Conservation (phyloP, 2,113 vertebrate genomes). For the Pontoporia blainvillei region DNA sequence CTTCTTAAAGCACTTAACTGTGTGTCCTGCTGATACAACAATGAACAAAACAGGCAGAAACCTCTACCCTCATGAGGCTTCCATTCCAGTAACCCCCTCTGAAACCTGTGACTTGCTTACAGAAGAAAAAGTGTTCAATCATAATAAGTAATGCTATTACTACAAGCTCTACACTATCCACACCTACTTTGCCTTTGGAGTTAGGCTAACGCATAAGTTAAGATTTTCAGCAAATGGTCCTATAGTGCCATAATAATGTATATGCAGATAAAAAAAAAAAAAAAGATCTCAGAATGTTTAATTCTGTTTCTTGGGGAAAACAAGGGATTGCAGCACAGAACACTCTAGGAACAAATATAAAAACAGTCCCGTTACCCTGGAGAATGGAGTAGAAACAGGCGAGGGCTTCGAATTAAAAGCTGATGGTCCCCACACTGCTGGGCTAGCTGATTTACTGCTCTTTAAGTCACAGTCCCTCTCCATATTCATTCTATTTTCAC, state of each 20-base stretch:
- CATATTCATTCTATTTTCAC: slow-evolving; percentile 65
- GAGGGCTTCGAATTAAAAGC: neutral
- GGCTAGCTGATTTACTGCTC: slow-evolving; percentile 51
- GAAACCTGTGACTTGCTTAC: neutral
- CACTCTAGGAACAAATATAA: neutral
- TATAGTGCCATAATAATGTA: neutral
- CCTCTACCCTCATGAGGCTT: neutral
- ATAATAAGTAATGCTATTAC: neutral
- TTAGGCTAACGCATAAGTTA: neutral
- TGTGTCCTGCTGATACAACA: neutral
- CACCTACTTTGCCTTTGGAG: neutral
- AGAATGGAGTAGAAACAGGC: neutral
- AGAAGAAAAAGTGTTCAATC: neutral
- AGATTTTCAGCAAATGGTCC: neutral
- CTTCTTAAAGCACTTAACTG: neutral
- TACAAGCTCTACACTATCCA: neutral
- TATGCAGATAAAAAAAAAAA: neutral
- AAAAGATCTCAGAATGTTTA: neutral
- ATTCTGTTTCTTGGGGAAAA: slow-evolving; percentile 26
- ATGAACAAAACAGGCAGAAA: neutral
- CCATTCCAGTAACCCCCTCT: neutral
- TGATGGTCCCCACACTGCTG: neutral
- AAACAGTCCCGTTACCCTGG: neutral
- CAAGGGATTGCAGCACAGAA: neutral
- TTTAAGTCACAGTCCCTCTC: slow-evolving; percentile 34